These are phyloP conservation scores for Hippopotamyrus pictus DNA, from an alignment of 2,797 vertebrate genomes.

Conservation along the genomic window DNA sequence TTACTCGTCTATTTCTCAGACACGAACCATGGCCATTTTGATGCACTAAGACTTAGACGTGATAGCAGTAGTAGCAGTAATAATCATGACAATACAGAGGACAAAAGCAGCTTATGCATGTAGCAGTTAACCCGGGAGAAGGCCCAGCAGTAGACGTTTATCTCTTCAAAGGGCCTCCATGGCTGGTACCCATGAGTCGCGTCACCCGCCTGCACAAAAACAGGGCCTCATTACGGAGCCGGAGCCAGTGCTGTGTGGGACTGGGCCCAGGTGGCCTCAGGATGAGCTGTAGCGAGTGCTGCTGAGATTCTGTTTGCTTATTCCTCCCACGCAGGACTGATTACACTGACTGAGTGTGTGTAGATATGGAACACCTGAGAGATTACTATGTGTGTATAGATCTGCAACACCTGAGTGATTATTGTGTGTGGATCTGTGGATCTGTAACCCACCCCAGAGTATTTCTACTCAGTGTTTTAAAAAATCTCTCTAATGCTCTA, in stretches of 20 bases:
- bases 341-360: background rate
- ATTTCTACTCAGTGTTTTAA: background rate
- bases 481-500: background rate
- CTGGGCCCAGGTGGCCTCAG: conserved; percentile 6
- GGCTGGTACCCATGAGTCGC: background rate
- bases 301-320: background rate
- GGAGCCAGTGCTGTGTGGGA: conserved; percentile 8
- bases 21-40: background rate
- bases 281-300: background rate
- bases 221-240: background rate
- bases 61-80: background rate
- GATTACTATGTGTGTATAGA: conserved; percentile 10
- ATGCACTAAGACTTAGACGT: background rate
- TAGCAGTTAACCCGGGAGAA: background rate
- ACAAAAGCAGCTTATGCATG: background rate
- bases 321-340: background rate
- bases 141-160: background rate
- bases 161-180: background rate
- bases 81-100: background rate
- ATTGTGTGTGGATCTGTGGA: background rate
- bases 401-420: conserved; percentile 3
- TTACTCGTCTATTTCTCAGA: background rate
- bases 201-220: background rate
- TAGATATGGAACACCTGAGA: conserved; percentile 1
- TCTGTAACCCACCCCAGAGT: background rate